Evolutionary conservation across 2,888 invertebrate genomes (phyloP).

Genomic region (Beris chalybata): DNA sequence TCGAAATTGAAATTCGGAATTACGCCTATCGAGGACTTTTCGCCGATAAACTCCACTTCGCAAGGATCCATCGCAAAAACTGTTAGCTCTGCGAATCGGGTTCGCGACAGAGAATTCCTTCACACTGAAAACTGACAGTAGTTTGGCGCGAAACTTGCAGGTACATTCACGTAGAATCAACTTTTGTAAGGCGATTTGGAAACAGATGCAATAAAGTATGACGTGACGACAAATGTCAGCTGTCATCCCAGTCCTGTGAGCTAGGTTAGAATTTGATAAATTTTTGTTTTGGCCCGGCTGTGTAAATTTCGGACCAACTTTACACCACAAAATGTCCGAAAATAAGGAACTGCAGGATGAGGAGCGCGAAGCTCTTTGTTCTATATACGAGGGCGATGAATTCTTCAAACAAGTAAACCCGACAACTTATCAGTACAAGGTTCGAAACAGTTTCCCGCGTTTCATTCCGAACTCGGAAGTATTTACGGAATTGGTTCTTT

Average conservation of each 20-base stretch:
- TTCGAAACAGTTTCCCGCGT: slow-evolving; percentile 50
- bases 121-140: too few species aligned
- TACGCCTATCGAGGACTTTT: slow-evolving; percentile 78
- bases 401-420: slow-evolving; percentile 79
- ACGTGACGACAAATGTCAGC: background rate
- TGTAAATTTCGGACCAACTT: too few species aligned
- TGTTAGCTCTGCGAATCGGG: background rate
- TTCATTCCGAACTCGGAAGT: too few species aligned
- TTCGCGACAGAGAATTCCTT: too few species aligned
- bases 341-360: slow-evolving; percentile 73
- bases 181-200: background rate
- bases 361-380: slow-evolving; percentile 85
- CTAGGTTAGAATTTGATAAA: slow-evolving; percentile 5
- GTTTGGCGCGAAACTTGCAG: background rate
- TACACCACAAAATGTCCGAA: slow-evolving; percentile 58
- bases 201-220: background rate
- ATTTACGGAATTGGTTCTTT: background rate
- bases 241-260: too few species aligned
- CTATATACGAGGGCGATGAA: slow-evolving; percentile 92
- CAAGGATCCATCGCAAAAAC: slow-evolving; percentile 70
- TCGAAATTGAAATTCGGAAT: slow-evolving; percentile 88
- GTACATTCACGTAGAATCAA: slow-evolving; percentile 3
- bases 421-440: slow-evolving; percentile 89
- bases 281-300: slow-evolving; percentile 3
- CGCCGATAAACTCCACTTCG: slow-evolving; percentile 89